A percentile compares a stretch with the other conserved stretches of the same genome.
phyloP scores from a whole-genome alignment of 1,140 invertebrate genomes.

The Samia ricini region DNA sequence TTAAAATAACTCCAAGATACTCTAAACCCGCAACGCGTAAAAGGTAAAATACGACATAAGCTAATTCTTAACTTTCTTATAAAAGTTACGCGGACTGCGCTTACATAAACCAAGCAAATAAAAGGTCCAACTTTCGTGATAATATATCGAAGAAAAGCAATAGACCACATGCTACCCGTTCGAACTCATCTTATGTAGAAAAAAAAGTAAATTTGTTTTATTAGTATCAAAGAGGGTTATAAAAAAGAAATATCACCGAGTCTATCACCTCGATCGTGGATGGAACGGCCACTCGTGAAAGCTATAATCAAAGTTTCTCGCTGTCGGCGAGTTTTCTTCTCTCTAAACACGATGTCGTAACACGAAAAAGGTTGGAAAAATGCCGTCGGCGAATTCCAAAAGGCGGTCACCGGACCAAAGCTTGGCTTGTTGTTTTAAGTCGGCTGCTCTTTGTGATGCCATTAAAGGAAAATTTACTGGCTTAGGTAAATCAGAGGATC shows the following conservation, averaged over 20 bases:
- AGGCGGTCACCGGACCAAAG: conserved; percentile 35
- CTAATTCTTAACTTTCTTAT: conserved; percentile 32
- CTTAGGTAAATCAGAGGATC: conserved; percentile 34
- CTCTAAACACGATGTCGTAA: conserved; percentile 74
- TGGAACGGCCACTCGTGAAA: conserved; percentile 66
- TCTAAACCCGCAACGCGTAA: conserved; percentile 28
- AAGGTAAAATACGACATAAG: conserved; percentile 28
- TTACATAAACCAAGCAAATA: conserved; percentile 38
- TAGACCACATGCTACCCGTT: conserved; percentile 55
- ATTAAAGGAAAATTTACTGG: conserved; percentile 46
- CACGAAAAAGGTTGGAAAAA: conserved; percentile 72
- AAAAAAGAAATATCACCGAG: conserved; percentile 70
- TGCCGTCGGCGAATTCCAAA: conserved; percentile 60
- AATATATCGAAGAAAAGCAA: conserved; percentile 38
- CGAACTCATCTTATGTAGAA: conserved; percentile 46
- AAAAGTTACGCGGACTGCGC: conserved; percentile 29
- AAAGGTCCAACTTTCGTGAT: conserved; percentile 56
- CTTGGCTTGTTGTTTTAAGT: conserved; percentile 57
- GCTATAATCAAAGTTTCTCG: conserved; percentile 75
- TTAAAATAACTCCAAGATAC: conserved; percentile 35
- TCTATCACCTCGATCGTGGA: conserved; percentile 67
- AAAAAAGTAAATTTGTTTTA: conserved; percentile 73
- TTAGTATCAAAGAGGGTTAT: conserved; percentile 70
- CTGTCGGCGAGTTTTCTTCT: conserved; percentile 71
- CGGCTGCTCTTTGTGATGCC: conserved; percentile 46